Conservation (phyloP, 2,797 vertebrate genomes). For the Micromesistius poutassou region DNA sequence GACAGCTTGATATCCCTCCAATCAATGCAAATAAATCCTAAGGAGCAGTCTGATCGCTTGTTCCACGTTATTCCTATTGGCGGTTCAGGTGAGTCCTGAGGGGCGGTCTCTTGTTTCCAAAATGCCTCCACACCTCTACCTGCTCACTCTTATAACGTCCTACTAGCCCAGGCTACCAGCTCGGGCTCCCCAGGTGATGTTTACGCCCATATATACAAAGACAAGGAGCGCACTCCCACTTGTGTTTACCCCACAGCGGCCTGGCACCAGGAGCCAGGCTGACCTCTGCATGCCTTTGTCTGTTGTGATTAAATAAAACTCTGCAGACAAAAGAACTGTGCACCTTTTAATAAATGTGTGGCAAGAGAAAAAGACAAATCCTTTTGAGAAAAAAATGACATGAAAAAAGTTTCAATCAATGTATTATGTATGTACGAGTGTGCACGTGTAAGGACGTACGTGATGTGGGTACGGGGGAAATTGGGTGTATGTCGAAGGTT, state of each 20-base stretch:
- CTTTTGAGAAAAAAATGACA: too few species aligned
- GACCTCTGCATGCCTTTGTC: slow-evolving; percentile 37
- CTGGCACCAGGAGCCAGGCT: slow-evolving; percentile 50
- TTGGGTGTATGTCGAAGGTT: not conserved
- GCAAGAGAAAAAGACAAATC: not conserved
- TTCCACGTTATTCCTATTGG: not conserved
- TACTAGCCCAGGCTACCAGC: not conserved
- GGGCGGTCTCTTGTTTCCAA: not conserved
- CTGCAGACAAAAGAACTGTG: not conserved
- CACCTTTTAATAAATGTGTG: not conserved
- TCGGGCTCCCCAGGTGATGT: not conserved
- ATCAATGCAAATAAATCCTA: not conserved
- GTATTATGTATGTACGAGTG: too few species aligned
- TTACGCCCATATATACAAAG: slow-evolving; percentile 55
- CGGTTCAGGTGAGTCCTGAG: not conserved
- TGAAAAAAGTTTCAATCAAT: not conserved
- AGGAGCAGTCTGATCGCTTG: not conserved
- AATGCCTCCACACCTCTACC: not conserved
- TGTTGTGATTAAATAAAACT: not conserved
- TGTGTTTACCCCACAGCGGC: slow-evolving; percentile 62
- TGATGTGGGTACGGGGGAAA: not conserved
- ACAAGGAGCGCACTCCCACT: slow-evolving; percentile 10
- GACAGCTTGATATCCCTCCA: not conserved
- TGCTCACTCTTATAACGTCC: not conserved
- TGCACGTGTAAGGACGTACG: too few species aligned